Base-by-base conservation (phyloP, 2,888 invertebrate species). In the Drosophila heteroneura region DNA sequence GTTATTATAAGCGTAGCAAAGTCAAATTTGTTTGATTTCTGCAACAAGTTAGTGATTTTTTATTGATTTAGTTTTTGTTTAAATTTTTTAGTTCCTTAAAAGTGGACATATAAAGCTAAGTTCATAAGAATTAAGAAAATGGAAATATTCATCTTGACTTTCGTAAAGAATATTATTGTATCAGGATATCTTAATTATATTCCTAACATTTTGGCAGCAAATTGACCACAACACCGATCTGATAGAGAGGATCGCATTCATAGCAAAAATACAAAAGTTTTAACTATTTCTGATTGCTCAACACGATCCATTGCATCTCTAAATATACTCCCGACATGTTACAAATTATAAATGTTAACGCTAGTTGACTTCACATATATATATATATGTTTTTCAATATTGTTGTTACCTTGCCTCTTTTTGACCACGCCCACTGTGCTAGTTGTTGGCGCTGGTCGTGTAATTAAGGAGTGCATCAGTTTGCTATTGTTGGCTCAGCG, bases 381-480 rank as follows among this genome's bases (percentile, higher is more conserved):
- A 7, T 49, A 9, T 16, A 32, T 32, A 35, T 33, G 22, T 32
- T 30, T n/a, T 33, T 33, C 22, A 44, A 37, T 35, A 12, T 6
- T 26, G 67, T 35, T 54, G n/a, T 53, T 53, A 56, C 37, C 30
- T 53, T 52, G 41, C 52, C 58, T 10, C 49, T 30, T n/a, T 39
- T n/a, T 22, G 30, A 37, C 72, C 85, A 73, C 72, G 85, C 80
- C 89, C 65, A 60, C 51, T 44, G 44, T 44, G 16, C 41, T 41
- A 51, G 70, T 60, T 41, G 66, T 12, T 65, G 64, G 67, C 66
- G 66, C 69, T 75, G 85, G 60, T 51, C 73, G 61, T 69, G 77
- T 80, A 85, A 85, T 85, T 85, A 85, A 85, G 76, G 76, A 76
- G 85, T 85, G 84, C 74, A 85, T 61, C 87, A 85, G 81, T 67